Percentiles rank a stretch among this genome's conserved stretches.
Conservation (phyloP, 2,797 vertebrate genomes). For the Prionace glauca region DNA sequence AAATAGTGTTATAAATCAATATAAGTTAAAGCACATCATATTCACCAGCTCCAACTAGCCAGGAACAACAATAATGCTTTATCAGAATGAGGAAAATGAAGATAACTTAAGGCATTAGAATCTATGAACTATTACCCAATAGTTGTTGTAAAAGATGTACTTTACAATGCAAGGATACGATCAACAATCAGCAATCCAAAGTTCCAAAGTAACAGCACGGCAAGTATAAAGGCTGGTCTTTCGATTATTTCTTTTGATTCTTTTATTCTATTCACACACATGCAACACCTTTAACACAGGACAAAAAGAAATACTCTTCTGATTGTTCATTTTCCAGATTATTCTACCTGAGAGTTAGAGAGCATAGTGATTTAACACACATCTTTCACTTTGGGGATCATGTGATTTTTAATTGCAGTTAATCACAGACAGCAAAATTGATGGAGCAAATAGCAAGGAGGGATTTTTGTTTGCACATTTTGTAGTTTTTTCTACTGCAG, state of each 20-base stretch:
- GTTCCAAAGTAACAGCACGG: constrained; percentile 83
- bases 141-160: not conserved
- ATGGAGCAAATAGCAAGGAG: not conserved
- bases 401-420: not conserved
- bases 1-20: not conserved
- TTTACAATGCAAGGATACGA: constrained; percentile 74
- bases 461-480: not conserved
- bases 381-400: not conserved
- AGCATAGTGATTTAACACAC: not conserved
- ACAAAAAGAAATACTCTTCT: constrained; percentile 41
- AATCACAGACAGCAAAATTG: not conserved
- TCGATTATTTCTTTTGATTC: constrained; percentile 62
- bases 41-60: not conserved
- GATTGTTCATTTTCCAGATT: not conserved
- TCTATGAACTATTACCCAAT: not conserved
- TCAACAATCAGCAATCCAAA: constrained; percentile 88
- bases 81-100: not conserved
- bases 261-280: constrained; percentile 63
- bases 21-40: not conserved
- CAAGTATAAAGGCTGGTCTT: constrained; percentile 73
- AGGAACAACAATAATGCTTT: not conserved
- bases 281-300: constrained; percentile 69
- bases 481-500: too few species aligned
- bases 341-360: not conserved
- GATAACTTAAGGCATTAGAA: not conserved